Conservation (phyloP, 2,888 invertebrate species). For the Caenorhabditis imperialis region DNA sequence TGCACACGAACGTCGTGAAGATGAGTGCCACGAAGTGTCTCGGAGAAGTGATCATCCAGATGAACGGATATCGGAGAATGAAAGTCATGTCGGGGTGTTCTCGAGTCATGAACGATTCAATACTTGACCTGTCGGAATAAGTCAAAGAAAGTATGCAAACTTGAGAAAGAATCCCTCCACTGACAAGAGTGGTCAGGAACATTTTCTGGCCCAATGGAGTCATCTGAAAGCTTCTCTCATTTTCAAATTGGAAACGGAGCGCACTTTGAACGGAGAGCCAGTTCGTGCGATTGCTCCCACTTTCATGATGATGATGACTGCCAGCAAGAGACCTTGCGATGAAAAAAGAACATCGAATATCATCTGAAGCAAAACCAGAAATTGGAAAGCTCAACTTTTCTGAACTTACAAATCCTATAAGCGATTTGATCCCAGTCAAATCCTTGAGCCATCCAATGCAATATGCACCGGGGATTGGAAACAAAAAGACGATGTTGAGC, state of each 20-base stretch:
- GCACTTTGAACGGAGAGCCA: constrained; percentile 7
- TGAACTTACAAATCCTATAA: neutral
- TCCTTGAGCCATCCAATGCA: constrained; percentile 1
- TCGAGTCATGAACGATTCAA: neutral
- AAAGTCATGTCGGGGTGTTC: neutral
- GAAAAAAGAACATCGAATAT: constrained; percentile 3
- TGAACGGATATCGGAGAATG: neutral
- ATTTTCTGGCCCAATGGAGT: neutral
- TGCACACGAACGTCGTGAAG: constrained; percentile 3
- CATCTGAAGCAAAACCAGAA: constrained; percentile 1
- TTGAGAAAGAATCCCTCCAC: neutral
- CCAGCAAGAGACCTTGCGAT: constrained; percentile 1
- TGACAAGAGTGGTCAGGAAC: neutral
- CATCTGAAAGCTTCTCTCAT: neutral
- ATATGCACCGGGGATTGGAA: constrained; percentile 3
- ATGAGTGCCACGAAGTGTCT: constrained; percentile 15
- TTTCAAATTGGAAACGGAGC: too few relatives aligned
- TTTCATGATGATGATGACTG: constrained; percentile 1
- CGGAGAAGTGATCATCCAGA: constrained; percentile 5
- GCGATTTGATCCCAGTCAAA: neutral
- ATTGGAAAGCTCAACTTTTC: neutral
- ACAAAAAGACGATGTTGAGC: constrained; percentile 1
- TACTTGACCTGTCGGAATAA: neutral
- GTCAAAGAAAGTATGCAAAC: neutral
- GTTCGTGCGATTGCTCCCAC: neutral